Base-by-base conservation (phyloP, 2,888 invertebrate species). In the Lasioglossum malachurum region DNA sequence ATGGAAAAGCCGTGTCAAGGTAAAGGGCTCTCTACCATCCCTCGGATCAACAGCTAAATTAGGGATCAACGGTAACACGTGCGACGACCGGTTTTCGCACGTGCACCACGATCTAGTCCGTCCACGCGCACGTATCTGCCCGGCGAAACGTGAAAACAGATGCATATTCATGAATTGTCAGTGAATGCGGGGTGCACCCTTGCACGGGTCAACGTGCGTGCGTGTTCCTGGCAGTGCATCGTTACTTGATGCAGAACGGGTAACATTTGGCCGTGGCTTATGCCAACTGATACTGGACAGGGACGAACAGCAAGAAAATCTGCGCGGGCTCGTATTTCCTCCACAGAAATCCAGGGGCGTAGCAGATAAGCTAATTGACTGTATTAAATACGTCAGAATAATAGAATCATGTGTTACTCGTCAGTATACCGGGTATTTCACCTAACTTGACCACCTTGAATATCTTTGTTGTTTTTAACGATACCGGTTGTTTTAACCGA, bases 121-220 rank as follows among this genome's bases (percentile, higher is more conserved):
- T 49, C 77, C 44, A 72, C 76, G 82, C 76, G 73, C 64, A 35
- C 79, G 80, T 72, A 82, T 82, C 79, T 82, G 77, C 78, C 69
- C 82, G 72, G 71, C 60, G 79, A 83, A 83, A 86, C 88, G 90
- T 87, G 90, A 92, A 93, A 93, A 93, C 91, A 89, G 87, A 89
- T 93, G 93, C 91, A 93, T 93, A 93, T 93, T 93, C 93, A 93
- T 93, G 93, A 93, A 89, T 82, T 79, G 78, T 38, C 76, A 79
- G 74, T 80, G 75, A 88, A 80, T 78, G 78, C 72, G 38, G 73
- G 75, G 60, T 80, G 75, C 76, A 82, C 67, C 75, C 75, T 74
- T 41, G 38, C 71, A n/a, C 80, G 31, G 67, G 73, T 46, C 73
- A 38, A 38, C 84, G 57, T 64, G 31, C 69, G 73, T 78, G 77